Evolutionary conservation across 1,140 invertebrate species (phyloP), one percentile per base, ranked within the genome.

Genomic region (Nixonia krombeini): DNA sequence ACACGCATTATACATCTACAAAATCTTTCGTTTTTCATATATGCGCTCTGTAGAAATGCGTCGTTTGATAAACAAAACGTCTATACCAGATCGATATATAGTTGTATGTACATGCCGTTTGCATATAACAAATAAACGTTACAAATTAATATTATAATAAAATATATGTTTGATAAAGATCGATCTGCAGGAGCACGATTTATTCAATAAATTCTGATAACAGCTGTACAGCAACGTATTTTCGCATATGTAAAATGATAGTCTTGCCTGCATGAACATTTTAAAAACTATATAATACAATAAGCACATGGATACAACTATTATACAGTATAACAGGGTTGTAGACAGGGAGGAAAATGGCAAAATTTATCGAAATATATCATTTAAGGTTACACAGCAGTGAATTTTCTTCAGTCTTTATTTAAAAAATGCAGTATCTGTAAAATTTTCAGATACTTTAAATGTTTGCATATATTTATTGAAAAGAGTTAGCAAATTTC

Each of bases 281-380:
- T 75, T 80, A 70, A 72, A 78, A 74, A 76, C 71, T 80, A 80
- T 81, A 78, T 80, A 79, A 76, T 83, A 82, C 75, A 81, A 72
- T 80, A 82, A 83, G 79, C 80, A 82, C 74, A 76, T 78, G 70
- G 50, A 74, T 80, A 80, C 77, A 73, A 73, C 71, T 81, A 78
- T 80, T 68, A 74, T 75, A 80, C 72, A 80, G 74, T 79, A 74
- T 68, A 76, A 77, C 74, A 72, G 65, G 55, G 55, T 25, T 15
- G 17, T 52, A 62, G 57, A 35, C 61, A 65, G 59, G 46, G 25
- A 70, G 55, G 41, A 59, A 59, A 50, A 58, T 49, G 38, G 3
- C 29, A 9, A 12, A 31, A 12, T 31, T 31, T 9, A 31, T n/a
- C n/a, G n/a, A n/a, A n/a, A n/a, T n/a, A n/a, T n/a, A n/a, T n/a